These are phyloP conservation scores for Drosophila testacea DNA, from an alignment of 2,888 invertebrate species.

Conservation along the genomic window DNA sequence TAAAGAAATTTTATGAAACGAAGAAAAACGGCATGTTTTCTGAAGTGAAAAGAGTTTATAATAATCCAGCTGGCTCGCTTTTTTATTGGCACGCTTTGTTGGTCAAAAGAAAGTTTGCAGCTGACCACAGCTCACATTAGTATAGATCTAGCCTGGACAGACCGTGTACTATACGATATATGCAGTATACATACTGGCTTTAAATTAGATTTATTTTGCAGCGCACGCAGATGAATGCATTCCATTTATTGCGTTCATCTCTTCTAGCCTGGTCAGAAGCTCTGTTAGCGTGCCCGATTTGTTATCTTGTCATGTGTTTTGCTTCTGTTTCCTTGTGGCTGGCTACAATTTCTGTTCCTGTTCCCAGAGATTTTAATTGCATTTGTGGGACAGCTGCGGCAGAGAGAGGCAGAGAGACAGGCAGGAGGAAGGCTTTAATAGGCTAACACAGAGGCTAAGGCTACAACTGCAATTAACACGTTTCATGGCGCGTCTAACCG, in stretches of 20 bases:
- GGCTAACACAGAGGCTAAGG: conserved; percentile 7
- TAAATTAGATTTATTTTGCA: conserved; percentile 51
- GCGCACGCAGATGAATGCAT: conserved; percentile 38
- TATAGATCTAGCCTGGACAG: not conserved
- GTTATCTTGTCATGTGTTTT: conserved; percentile 67
- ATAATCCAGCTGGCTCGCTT: conserved; percentile 1
- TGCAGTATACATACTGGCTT: conserved; percentile 3
- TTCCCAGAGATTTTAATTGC: conserved; percentile 68
- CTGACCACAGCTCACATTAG: conserved; percentile 22
- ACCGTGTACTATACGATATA: not conserved
- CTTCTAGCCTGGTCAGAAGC: not conserved
- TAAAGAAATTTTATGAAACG: too few relatives aligned
- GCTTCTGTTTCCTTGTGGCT: conserved; percentile 28
- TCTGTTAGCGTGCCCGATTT: conserved; percentile 53
- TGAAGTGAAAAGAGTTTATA: not conserved
- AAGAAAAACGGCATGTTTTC: not conserved
- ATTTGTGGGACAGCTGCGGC: conserved; percentile 56
- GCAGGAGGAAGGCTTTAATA: not conserved
- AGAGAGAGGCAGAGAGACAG: not conserved
- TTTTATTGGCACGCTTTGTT: conserved; percentile 37
- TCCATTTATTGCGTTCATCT: conserved; percentile 31
- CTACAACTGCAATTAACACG: conserved; percentile 65
- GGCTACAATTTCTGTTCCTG: conserved; percentile 37
- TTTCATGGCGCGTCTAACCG: conserved; percentile 38
- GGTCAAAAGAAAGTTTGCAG: conserved; percentile 18